Percentiles rank a stretch among this genome's conserved stretches.
Conservation (phyloP, 1,140 invertebrate genomes). For the Bombus impatiens region DNA sequence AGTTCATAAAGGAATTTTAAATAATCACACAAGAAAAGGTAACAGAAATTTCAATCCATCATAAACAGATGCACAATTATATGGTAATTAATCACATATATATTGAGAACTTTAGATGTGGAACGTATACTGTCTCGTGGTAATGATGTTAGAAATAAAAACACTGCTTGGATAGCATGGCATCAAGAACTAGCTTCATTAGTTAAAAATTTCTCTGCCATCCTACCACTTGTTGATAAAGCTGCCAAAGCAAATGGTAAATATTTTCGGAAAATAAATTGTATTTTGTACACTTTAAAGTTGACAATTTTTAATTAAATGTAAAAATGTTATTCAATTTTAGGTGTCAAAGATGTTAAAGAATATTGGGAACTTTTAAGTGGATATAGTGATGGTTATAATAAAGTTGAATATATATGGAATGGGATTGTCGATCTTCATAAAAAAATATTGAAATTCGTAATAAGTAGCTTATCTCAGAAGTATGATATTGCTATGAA, state of each 20-base stretch:
- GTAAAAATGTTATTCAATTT: not conserved
- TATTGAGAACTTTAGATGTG: slow-evolving; percentile 61
- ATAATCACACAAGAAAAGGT: slow-evolving; percentile 66
- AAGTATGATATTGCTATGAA: slow-evolving; percentile 76
- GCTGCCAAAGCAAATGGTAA: slow-evolving; percentile 84
- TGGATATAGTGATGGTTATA: slow-evolving; percentile 82
- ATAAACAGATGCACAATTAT: not conserved
- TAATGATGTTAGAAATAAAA: slow-evolving; percentile 62
- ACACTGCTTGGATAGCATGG: slow-evolving; percentile 70
- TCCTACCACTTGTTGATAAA: slow-evolving; percentile 82
- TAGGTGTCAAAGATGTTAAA: slow-evolving; percentile 77
- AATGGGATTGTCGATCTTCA: slow-evolving; percentile 82
- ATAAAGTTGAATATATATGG: slow-evolving; percentile 82
- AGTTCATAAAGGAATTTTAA: slow-evolving; percentile 29
- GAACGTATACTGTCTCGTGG: slow-evolving; percentile 65
- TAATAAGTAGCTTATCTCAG: slow-evolving; percentile 73
- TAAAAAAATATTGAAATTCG: slow-evolving; percentile 83
- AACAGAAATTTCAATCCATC: not conserved
- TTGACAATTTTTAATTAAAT: not conserved
- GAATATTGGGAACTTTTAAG: slow-evolving; percentile 85
- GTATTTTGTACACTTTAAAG: not conserved
- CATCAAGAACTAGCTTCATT: slow-evolving; percentile 65
- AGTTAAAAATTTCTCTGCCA: slow-evolving; percentile 79
- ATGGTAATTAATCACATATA: not conserved
- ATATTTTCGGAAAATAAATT: slow-evolving; percentile 27